These are phyloP conservation scores for Celastrina argiolus DNA, from an alignment of 2,888 invertebrate genomes.

Conservation along the genomic window DNA sequence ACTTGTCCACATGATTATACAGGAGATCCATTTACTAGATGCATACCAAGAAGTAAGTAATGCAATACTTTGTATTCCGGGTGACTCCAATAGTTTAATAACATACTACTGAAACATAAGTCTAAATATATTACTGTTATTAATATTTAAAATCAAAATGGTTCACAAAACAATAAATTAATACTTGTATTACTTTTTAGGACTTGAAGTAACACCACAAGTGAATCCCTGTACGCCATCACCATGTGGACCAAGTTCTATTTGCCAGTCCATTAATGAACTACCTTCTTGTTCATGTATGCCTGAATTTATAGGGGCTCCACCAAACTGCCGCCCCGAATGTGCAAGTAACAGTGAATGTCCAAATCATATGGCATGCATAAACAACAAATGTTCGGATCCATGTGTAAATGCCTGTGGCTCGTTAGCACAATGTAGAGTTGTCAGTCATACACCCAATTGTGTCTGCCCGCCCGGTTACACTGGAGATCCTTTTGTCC, in stretches of 20 bases:
- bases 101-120: no score
- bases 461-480: constrained; percentile 82
- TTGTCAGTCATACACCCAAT: constrained; percentile 84
- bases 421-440: constrained; percentile 82
- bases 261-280: constrained; percentile 80
- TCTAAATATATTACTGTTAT: no score
- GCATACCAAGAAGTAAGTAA: constrained; percentile 79
- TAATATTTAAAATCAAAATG: not conserved
- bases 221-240: constrained; percentile 81
- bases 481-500: constrained; percentile 84
- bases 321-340: constrained; percentile 85
- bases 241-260: constrained; percentile 82
- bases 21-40: constrained; percentile 87
- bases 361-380: constrained; percentile 80
- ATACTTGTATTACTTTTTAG: constrained; percentile 45
- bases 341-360: constrained; percentile 86
- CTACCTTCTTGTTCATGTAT: constrained; percentile 84
- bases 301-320: constrained; percentile 81
- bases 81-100: not conserved
- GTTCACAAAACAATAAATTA: not conserved
- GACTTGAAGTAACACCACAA: constrained; percentile 54
- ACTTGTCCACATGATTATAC: constrained; percentile 82
- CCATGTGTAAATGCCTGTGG: constrained; percentile 86
- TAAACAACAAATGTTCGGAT: constrained; percentile 84
- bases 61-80: constrained; percentile 12